Evolutionary conservation across 2,797 vertebrate species (phyloP), one percentile per base, ranked within the genome.

Genomic region (Sebastes dallii): DNA sequence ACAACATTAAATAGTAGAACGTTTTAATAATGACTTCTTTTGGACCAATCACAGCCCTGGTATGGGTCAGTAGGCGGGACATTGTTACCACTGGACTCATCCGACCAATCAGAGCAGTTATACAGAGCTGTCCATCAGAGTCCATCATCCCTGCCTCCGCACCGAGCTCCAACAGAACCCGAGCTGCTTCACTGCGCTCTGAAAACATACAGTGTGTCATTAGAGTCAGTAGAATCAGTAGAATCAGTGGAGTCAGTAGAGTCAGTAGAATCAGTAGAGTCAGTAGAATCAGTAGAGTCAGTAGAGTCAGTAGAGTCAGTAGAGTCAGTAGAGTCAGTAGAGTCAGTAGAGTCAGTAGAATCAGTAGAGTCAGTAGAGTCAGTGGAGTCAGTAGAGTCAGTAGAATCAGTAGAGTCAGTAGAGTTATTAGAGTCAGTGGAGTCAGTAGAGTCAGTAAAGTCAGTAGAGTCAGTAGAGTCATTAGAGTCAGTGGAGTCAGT

Each of bases 101-200:
- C 62, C 55, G 88, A 32, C 77, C 80, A 78, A 95, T 95, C 90
- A 95, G 86, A 67, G 94, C 94, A 16, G 89, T 91, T 66, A 95
- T 95, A 72, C 94, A 95, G 52, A 94, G 90, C 83, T 95, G 93
- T 73, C 94, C 93, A 6, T 94, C 94, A 78, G 82, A 79, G 81
- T 95, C 95, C 62, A 81, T 90, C 20, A 89, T 71, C 2, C 93
- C 91, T 12, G 93, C 93, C 25, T 94, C 84, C 0, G 94, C 93
- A n/a, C 93, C 93, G 8, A 92, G 78, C 55, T 94, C 90, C 75
- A 95, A 39, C 55, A 96, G 88, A 2, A 86, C 54, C 10, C 46
- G 83, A 8, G 93, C 93, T 2, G 94, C 90, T 55, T 92, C 92
- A 50, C 86, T 91, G 10, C 91, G 90, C 62, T 93, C 95, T 96